Conservation (phyloP, 2,113 vertebrate genomes). For the Melanostigma gelatinosum region DNA sequence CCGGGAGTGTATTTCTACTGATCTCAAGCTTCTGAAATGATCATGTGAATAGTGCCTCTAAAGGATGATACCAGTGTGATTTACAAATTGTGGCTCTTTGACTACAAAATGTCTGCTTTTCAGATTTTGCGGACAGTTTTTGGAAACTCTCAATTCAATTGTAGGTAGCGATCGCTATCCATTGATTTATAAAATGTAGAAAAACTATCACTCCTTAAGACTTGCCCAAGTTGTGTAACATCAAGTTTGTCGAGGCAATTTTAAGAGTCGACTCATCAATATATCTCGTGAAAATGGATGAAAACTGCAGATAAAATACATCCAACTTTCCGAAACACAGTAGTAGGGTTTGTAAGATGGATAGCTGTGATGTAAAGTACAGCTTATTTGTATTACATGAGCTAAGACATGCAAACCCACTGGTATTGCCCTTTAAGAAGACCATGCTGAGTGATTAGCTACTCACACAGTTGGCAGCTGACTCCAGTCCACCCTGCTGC, state of each 20-base stretch:
- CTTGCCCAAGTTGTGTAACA: neutral
- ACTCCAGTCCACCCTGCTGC: slow-evolving; percentile 62
- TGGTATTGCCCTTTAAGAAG: neutral
- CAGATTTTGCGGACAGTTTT: neutral
- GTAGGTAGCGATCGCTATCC: neutral
- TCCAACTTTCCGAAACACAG: neutral
- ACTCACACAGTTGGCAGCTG: slow-evolving; percentile 79
- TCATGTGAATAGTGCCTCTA: too few relatives aligned
- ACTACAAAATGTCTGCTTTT: neutral
- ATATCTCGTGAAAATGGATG: neutral
- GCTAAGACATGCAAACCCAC: neutral
- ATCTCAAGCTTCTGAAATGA: neutral
- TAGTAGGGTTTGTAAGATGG: neutral
- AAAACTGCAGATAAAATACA: neutral
- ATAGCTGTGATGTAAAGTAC: neutral
- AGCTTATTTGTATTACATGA: neutral
- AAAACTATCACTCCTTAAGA: neutral
- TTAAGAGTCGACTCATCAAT: neutral
- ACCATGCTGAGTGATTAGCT: slow-evolving; percentile 32
- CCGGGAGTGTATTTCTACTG: neutral
- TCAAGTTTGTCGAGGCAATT: neutral
- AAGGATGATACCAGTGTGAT: neutral
- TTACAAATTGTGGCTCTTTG: neutral
- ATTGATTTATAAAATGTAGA: neutral
- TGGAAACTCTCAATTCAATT: neutral